Evolutionary conservation across 1,140 invertebrate species (phyloP).

Genomic region (Steinernema khuongi): DNA sequence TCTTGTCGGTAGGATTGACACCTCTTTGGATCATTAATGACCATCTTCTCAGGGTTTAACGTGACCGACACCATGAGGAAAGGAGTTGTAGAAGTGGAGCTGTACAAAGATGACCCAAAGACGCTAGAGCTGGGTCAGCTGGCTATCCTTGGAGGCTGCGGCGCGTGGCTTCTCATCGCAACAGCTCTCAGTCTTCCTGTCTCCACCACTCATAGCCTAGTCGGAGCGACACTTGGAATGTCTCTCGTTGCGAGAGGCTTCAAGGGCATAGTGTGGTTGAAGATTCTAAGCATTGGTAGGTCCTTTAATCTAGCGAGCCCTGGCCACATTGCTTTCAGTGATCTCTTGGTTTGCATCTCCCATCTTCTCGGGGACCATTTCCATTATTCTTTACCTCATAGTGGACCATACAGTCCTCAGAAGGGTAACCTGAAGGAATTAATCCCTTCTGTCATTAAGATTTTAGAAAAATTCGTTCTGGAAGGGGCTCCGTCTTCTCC

Average conservation of each 20-base stretch:
- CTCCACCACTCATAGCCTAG: conserved; percentile 87
- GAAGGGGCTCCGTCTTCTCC: conserved; percentile 74
- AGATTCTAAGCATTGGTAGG: conserved; percentile 72
- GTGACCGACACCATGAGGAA: conserved; percentile 95
- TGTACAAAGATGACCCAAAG: conserved; percentile 76
- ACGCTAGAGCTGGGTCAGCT: conserved; percentile 83
- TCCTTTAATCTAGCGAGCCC: conserved; percentile 4
- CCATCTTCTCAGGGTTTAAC: conserved; percentile 70
- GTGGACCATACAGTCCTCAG: conserved; percentile 71
- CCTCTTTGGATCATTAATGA: not conserved
- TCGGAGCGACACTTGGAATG: conserved; percentile 91
- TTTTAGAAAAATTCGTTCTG: conserved; percentile 70
- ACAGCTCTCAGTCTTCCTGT: conserved; percentile 88
- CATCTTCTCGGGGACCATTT: conserved; percentile 78
- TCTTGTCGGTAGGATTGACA: conserved; percentile 60
- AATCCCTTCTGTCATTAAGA: not conserved
- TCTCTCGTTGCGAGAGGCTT: conserved; percentile 80
- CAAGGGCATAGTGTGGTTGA: conserved; percentile 75
- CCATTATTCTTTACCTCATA: conserved; percentile 72
- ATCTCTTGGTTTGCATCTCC: conserved; percentile 95
- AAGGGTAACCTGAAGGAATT: not conserved
- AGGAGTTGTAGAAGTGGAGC: conserved; percentile 79
- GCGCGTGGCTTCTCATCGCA: conserved; percentile 82
- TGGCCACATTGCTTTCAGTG: conserved; percentile 64
- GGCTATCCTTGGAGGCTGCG: conserved; percentile 69